phyloP scores from a whole-genome alignment of 2,113 vertebrate genomes.

The Anhinga anhinga region DNA sequence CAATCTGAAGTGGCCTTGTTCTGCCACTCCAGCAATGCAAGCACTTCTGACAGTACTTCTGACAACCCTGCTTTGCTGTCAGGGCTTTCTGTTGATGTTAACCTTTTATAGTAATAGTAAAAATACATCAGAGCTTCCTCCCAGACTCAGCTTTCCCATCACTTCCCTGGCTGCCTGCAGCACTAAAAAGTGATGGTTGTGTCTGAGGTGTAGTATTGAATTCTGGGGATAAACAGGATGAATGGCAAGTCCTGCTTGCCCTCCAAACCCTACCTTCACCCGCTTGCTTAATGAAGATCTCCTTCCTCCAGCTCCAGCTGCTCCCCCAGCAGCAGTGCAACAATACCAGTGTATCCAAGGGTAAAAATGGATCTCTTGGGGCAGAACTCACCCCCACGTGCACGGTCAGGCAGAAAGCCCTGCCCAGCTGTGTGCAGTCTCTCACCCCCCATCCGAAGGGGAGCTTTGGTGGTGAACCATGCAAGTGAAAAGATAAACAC shows the following conservation, averaged over 20 bases:
- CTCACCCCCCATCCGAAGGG: neutral
- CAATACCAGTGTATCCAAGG: neutral
- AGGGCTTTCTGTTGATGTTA: neutral
- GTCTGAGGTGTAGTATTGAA: neutral
- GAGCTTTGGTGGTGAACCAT: neutral
- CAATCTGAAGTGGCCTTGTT: neutral
- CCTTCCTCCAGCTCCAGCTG: neutral
- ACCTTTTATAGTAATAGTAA: neutral
- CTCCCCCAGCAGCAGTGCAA: neutral
- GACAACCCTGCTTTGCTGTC: neutral
- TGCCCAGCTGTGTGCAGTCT: neutral
- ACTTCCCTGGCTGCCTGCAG: neutral
- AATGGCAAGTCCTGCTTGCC: neutral
- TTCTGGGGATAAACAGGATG: neutral
- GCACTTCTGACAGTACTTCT: neutral
- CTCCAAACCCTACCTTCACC: neutral
- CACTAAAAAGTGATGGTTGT: neutral
- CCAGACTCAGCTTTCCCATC: neutral
- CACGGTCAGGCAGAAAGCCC: neutral
- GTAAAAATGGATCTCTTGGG: neutral
- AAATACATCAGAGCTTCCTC: neutral
- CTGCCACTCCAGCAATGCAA: neutral
- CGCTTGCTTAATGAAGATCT: neutral
- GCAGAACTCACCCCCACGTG: neutral
- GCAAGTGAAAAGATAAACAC: neutral